Conservation (phyloP, 1,140 invertebrate species). For the Cyphomyrmex costatus region DNA sequence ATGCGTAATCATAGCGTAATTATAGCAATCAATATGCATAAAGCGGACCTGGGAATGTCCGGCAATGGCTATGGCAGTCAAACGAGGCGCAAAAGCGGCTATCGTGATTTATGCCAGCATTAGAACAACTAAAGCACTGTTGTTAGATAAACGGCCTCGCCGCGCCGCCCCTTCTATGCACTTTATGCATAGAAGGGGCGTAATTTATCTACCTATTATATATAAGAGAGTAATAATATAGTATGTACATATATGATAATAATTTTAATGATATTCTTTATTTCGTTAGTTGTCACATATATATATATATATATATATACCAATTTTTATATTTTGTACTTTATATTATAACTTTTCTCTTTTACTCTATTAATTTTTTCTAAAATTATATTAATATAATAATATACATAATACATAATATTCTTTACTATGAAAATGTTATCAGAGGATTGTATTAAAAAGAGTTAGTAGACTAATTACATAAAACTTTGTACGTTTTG, state of each 20-base stretch:
- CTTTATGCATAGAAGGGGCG: conserved; percentile 8
- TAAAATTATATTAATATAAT: background rate
- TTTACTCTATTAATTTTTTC: conserved; percentile 11
- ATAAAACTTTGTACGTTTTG: too few species aligned
- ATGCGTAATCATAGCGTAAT: background rate
- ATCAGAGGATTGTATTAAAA: too few species aligned
- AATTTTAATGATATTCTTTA: too few species aligned
- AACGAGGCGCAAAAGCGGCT: conserved; percentile 33
- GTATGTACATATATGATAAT: background rate
- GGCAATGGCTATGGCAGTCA: background rate
- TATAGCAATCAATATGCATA: conserved; percentile 14
- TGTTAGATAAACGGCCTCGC: conserved; percentile 17
- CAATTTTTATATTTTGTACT: background rate
- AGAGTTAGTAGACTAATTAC: too few species aligned
- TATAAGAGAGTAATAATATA: conserved; percentile 29
- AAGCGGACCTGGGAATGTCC: background rate
- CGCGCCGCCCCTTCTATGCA: conserved; percentile 17
- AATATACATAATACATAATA: background rate
- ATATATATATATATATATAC: too few species aligned
- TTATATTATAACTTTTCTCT: conserved; percentile 12
- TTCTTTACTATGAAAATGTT: background rate
- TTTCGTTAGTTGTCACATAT: background rate
- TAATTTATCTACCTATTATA: conserved; percentile 16
- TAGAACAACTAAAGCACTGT: conserved; percentile 32
- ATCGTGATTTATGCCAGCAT: conserved; percentile 24